Conservation (phyloP, 2,113 vertebrate species). For the Oophaga pumilio region DNA sequence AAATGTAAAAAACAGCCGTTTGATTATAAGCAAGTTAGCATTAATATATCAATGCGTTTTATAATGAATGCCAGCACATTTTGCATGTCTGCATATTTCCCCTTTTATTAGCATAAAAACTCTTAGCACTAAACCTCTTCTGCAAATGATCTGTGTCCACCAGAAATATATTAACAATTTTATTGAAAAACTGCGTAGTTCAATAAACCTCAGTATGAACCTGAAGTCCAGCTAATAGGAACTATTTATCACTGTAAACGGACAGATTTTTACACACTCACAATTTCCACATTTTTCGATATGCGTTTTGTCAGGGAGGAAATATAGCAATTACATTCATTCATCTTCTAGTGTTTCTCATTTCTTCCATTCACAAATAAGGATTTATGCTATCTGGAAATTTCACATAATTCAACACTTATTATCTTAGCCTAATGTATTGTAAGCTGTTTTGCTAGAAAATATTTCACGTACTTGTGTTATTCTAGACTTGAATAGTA, state of each 20-base stretch:
- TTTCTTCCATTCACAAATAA: slow-evolving; percentile 16
- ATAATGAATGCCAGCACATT: slow-evolving; percentile 48
- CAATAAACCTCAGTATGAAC: slow-evolving; percentile 49
- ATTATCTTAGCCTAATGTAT: neutral
- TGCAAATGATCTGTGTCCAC: slow-evolving; percentile 53
- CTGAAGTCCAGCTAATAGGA: slow-evolving; percentile 46
- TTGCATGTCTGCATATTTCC: slow-evolving; percentile 53
- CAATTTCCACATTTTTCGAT: slow-evolving; percentile 25
- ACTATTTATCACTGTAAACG: slow-evolving; percentile 42
- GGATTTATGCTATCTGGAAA: neutral
- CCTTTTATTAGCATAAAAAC: slow-evolving; percentile 52
- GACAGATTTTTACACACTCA: slow-evolving; percentile 31
- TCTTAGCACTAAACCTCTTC: slow-evolving; percentile 44
- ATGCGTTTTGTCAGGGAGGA: slow-evolving; percentile 20
- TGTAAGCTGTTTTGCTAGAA: neutral
- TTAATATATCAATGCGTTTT: slow-evolving; percentile 52
- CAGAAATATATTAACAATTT: slow-evolving; percentile 52
- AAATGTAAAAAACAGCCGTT: slow-evolving; percentile 44
- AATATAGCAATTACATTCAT: slow-evolving; percentile 18
- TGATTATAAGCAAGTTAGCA: slow-evolving; percentile 40
- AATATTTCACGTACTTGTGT: neutral
- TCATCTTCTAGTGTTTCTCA: slow-evolving; percentile 4
- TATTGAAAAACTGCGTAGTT: slow-evolving; percentile 51
- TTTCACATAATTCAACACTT: neutral
- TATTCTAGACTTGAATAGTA: neutral